A percentile compares a stretch with the other conserved stretches of the same genome.
These are phyloP conservation scores for Phyto melanocephala DNA, from an alignment of 2,888 invertebrate species.

Conservation along the genomic window DNA sequence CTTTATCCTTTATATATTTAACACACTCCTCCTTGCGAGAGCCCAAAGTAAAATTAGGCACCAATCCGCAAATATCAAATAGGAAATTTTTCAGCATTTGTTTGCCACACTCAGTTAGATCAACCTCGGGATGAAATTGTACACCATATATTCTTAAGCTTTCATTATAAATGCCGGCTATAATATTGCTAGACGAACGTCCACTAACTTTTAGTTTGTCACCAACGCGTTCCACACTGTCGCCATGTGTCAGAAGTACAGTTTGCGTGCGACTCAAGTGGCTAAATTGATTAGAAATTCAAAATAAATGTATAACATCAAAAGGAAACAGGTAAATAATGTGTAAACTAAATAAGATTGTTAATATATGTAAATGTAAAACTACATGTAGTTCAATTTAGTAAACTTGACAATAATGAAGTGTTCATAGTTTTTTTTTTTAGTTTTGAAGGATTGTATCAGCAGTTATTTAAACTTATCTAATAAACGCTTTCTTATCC, in stretches of 20 bases:
- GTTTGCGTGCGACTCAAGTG: constrained; percentile 91
- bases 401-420: constrained; percentile 71
- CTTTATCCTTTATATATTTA: constrained; percentile 92
- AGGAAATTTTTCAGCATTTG: constrained; percentile 96
- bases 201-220: constrained; percentile 93
- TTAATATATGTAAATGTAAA: constrained; percentile 65
- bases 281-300: constrained; percentile 80
- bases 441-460: constrained; percentile 79
- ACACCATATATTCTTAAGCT: constrained; percentile 94
- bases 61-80: constrained; percentile 92
- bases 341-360: too few relatives aligned
- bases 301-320: not conserved
- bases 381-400: constrained; percentile 77
- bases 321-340: not conserved
- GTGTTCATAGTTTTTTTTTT: constrained; percentile 75
- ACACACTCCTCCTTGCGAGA: constrained; percentile 94
- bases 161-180: constrained; percentile 95
- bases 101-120: constrained; percentile 94
- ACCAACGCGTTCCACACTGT: constrained; percentile 95
- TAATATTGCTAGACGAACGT: constrained; percentile 87
- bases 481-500: constrained; percentile 74
- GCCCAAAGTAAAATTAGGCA: constrained; percentile 92
- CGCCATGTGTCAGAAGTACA: constrained; percentile 97
- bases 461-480: constrained; percentile 68
- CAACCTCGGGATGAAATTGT: constrained; percentile 99